Evolutionary conservation across 2,113 vertebrate genomes (phyloP).

Genomic region (Smithornis capensis): DNA sequence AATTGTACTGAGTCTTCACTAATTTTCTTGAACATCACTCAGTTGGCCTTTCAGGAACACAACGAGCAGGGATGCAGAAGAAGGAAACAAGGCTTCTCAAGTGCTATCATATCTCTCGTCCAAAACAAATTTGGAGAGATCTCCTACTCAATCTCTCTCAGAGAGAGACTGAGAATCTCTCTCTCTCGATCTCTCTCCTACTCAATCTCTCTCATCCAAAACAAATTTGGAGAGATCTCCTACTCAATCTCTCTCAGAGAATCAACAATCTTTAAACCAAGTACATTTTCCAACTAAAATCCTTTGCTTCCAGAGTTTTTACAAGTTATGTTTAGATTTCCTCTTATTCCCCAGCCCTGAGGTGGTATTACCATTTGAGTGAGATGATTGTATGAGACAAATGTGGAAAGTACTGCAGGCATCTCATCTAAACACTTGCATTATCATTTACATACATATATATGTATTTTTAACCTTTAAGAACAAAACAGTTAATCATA

Average conservation of each 20-base stretch:
- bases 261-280: neutral
- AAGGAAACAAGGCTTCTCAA: neutral
- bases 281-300: neutral
- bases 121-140: neutral
- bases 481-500: neutral
- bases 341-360: neutral
- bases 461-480: neutral
- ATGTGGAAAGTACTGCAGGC: neutral
- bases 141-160: neutral
- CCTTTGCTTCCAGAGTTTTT: neutral
- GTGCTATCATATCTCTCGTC: fast-evolving
- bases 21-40: neutral
- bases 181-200: no score
- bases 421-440: neutral
- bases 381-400: neutral
- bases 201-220: neutral
- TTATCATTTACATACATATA: neutral
- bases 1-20: neutral
- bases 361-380: neutral
- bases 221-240: neutral
- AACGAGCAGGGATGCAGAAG: neutral
- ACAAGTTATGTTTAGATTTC: neutral
- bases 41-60: neutral
- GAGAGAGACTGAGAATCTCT: no score
- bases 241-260: neutral